Percentiles rank a stretch among this genome's conserved stretches.
Conservation (phyloP, 2,113 vertebrate species). For the Microtus oregoni region DNA sequence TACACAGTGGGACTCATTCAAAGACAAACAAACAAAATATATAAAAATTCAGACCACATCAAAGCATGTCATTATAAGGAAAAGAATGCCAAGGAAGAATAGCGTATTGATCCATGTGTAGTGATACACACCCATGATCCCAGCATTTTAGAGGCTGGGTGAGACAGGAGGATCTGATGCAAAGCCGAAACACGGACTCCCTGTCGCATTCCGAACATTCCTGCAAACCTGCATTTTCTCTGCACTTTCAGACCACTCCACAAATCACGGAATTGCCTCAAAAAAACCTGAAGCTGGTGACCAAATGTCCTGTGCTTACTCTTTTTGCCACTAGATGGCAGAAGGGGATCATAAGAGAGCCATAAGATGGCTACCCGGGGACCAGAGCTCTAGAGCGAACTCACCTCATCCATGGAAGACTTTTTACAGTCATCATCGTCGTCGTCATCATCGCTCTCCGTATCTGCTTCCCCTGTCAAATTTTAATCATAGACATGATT, state of each 20-base stretch:
- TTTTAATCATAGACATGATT: conserved; percentile 74
- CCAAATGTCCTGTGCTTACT: neutral
- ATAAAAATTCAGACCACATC: neutral
- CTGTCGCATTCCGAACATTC: neutral
- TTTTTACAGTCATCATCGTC: conserved; percentile 98
- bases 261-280: neutral
- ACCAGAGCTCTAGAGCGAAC: neutral
- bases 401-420: conserved; percentile 97
- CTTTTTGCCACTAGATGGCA: conserved; percentile 85
- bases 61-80: neutral
- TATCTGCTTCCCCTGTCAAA: conserved; percentile 94
- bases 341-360: conserved; percentile 31
- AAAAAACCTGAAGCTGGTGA: neutral
- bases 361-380: fast-evolving
- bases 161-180: neutral
- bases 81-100: neutral
- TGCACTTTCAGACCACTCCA: neutral
- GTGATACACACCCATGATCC: neutral
- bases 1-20: neutral
- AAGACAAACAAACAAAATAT: neutral
- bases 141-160: neutral
- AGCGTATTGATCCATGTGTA: neutral
- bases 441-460: conserved; percentile 97
- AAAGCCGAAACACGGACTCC: neutral
- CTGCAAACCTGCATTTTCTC: neutral